A percentile compares a stretch with the other conserved stretches of the same genome.
These are phyloP conservation scores for Microcebus murinus DNA, from an alignment of 2,113 vertebrate species.

Conservation along the genomic window DNA sequence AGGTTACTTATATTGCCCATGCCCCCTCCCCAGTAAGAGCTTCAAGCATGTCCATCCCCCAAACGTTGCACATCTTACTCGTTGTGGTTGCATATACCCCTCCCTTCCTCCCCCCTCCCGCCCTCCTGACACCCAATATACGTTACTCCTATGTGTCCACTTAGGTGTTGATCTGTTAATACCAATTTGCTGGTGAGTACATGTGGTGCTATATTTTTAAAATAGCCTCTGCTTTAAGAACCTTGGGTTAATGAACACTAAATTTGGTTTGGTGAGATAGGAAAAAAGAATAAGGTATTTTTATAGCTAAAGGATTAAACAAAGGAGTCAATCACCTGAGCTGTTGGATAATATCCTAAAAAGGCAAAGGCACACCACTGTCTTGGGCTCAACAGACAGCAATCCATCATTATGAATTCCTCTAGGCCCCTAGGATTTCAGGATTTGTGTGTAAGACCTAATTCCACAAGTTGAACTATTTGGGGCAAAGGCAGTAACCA, in stretches of 20 bases:
- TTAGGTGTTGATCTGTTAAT: no score
- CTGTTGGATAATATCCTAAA: neutral
- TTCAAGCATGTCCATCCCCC: no score
- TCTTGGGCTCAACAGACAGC: neutral
- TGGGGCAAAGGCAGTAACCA: neutral
- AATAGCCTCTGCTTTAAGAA: neutral
- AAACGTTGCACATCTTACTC: no score
- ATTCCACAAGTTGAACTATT: neutral
- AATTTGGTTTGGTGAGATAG: neutral
- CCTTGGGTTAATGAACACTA: neutral
- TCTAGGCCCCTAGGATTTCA: neutral
- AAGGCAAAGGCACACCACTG: neutral
- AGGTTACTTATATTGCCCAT: no score
- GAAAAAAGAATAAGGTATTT: neutral
- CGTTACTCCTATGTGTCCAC: no score
- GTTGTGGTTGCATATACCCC: no score
- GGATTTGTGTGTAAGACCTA: neutral
- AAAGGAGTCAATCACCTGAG: neutral
- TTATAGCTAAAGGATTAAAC: neutral
- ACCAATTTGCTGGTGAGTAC: no score
- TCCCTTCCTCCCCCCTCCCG: no score
- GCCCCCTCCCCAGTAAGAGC: no score
- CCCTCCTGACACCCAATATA: no score
- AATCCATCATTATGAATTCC: neutral
- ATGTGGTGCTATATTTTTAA: neutral